Conservation (phyloP, 2,113 vertebrate genomes). For the Anas platyrhynchos region DNA sequence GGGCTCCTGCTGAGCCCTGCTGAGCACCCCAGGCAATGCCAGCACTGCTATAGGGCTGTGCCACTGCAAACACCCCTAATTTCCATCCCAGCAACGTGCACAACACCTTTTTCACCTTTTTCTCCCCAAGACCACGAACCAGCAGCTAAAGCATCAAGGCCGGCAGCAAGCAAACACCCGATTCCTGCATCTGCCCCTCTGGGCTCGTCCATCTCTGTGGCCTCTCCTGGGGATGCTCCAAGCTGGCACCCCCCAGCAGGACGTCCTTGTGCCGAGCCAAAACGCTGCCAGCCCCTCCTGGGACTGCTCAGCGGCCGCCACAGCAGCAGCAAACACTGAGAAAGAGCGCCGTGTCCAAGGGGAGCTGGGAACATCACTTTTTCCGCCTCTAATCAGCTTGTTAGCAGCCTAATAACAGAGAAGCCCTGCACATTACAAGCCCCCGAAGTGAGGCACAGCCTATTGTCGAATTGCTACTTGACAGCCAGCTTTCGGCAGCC, state of each 20-base stretch:
- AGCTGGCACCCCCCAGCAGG: fast-evolving
- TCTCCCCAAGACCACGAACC: background rate
- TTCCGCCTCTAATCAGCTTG: conserved; percentile 72
- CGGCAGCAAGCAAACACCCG: fast-evolving
- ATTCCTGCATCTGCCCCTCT: too few relatives aligned
- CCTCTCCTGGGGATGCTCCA: background rate
- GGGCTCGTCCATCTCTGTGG: background rate
- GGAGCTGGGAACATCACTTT: conserved; percentile 58
- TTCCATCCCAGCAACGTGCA: fast-evolving
- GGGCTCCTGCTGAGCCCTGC: fast-evolving
- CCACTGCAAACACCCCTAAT: background rate
- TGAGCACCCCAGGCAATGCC: background rate
- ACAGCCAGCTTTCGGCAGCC: conserved; percentile 73
- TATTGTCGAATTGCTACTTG: conserved; percentile 70
- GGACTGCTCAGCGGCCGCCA: background rate
- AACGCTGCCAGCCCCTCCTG: background rate
- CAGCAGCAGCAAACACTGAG: background rate
- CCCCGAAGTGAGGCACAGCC: conserved; percentile 61
- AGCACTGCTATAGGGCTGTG: fast-evolving
- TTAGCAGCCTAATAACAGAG: conserved; percentile 73
- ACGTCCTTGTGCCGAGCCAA: background rate
- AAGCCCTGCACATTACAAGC: conserved; percentile 42
- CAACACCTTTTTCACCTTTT: fast-evolving
- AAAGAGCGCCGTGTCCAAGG: background rate
- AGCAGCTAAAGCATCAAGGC: background rate